Base-by-base conservation (phyloP, 2,888 invertebrate genomes). In the Euzophera pinguis region DNA sequence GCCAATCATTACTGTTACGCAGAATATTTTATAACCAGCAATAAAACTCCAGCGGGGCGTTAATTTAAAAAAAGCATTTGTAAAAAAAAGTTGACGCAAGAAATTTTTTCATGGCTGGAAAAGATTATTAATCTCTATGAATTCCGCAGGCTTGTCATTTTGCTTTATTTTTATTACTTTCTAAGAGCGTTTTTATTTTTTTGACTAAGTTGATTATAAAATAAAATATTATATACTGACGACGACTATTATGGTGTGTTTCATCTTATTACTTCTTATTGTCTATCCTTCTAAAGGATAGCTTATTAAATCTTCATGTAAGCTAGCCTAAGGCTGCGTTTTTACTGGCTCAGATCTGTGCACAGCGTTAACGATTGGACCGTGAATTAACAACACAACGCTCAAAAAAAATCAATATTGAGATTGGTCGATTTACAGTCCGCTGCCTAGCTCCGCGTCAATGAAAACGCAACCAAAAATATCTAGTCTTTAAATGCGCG, bases 1-100 rank as follows among this genome's bases (percentile, higher is more conserved):
- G 9, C 32, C 14, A 34, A 14, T 45, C 16, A 45, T 45, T 45
- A 32, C 16, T 45, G 62, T 62, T 64, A 64, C 67, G 61, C 59
- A 52, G 39, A 52, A 54, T 60, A 60, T 66, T 69, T 70, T 66
- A 67, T 66, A 65, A 64, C 60, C 57, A 61, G 65, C 59, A 65
- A 63, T 69, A 67, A 66, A 68, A 62, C 57, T 61, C 61, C 50
- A 54, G 45, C 52, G 47, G 54, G 57, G 56, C 63, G 59, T 59
- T 63, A 61, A 57, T 58, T 62, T 60, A 43, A 57, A 5, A 29
- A 10, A 35, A 22, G 27, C 42, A 16, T 42, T 39, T 32, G 35
- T 42, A 13, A 35, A 50, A 49, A 34, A 42, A 29, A n/a, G 10
- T 35, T 22, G 42, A 43, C 34, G 42, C 42, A 27, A 29, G 34